Conservation (phyloP, 2,797 vertebrate species). For the Argya squamiceps region DNA sequence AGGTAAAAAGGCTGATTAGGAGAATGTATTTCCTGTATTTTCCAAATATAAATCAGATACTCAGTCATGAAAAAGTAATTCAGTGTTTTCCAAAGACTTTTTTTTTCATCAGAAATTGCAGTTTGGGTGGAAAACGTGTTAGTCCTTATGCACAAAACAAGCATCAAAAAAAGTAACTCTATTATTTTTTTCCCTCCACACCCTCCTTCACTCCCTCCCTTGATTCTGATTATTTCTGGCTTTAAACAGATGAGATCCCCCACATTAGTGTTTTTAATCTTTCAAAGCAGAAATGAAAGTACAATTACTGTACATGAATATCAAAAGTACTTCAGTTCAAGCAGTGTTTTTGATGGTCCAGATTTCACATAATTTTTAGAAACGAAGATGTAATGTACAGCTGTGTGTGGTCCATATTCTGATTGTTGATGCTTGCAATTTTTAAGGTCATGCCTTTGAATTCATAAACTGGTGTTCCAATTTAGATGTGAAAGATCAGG, state of each 20-base stretch:
- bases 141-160: neutral
- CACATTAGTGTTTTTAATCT: neutral
- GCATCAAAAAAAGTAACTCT: neutral
- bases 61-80: neutral
- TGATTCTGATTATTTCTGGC: neutral
- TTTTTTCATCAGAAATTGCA: neutral
- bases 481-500: neutral
- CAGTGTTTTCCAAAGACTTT: neutral
- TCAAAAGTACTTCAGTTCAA: neutral
- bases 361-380: neutral
- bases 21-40: constrained; percentile 36
- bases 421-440: neutral
- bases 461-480: neutral
- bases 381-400: neutral
- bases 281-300: neutral
- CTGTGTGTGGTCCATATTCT: neutral
- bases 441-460: neutral
- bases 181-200: neutral
- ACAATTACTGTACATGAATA: neutral
- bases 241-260: neutral
- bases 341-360: neutral
- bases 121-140: neutral
- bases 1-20: constrained; percentile 8
- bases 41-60: constrained; percentile 31
- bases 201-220: neutral